Conservation (phyloP, 2,113 vertebrate genomes). For the Phodopus roborovskii region DNA sequence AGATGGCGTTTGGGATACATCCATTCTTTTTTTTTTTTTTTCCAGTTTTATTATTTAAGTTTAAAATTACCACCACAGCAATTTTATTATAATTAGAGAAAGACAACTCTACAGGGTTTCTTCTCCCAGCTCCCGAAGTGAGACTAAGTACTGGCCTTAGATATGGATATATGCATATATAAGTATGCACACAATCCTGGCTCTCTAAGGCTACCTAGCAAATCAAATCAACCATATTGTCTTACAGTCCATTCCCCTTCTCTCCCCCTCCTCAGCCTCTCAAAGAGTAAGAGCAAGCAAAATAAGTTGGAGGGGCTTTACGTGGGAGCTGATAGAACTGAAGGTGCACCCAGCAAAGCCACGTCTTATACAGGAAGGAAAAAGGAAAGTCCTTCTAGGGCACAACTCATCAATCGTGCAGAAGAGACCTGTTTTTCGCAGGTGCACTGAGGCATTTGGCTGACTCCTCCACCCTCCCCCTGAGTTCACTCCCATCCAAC, state of each 20-base stretch:
- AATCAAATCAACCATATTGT: conserved; percentile 65
- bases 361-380: conserved; percentile 10
- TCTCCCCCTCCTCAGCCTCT: conserved; percentile 6
- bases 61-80: conserved; percentile 82
- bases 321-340: neutral
- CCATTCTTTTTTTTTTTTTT: neutral
- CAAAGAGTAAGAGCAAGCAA: neutral
- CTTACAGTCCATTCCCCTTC: conserved; percentile 49
- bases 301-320: neutral
- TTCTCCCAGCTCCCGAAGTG: conserved; percentile 74
- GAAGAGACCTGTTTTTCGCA: conserved; percentile 35
- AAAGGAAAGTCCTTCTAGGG: neutral
- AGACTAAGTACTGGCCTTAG: conserved; percentile 57
- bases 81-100: conserved; percentile 71
- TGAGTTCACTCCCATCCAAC: conserved; percentile 25
- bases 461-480: conserved; percentile 39
- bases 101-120: conserved; percentile 75
- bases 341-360: conserved; percentile 32
- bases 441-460: conserved; percentile 76
- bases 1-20: neutral
- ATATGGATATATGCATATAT: no score
- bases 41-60: conserved; percentile 81
- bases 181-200: conserved; percentile 47
- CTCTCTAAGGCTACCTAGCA: conserved; percentile 72
- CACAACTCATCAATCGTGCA: conserved; percentile 39